Percentiles rank a stretch among this genome's conserved stretches.
phyloP scores from a whole-genome alignment of 2,797 vertebrate genomes.

The Trachops cirrhosus region DNA sequence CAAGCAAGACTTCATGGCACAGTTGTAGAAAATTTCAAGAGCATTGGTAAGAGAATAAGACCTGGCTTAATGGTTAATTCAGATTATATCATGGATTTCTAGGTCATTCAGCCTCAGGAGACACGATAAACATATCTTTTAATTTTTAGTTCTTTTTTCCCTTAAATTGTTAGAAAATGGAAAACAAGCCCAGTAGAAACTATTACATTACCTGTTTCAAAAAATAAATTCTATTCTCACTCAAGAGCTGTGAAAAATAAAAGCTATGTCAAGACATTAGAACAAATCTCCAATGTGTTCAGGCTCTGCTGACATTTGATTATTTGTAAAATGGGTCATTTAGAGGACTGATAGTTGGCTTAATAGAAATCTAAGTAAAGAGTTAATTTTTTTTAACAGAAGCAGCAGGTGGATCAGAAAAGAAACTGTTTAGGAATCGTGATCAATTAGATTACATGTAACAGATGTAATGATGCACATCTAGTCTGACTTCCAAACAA shows the following conservation, averaged over 20 bases:
- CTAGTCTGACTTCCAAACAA: neutral
- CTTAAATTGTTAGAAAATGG: neutral
- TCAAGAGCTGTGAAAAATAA: constrained; percentile 10
- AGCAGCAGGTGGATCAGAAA: neutral
- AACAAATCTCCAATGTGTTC: neutral
- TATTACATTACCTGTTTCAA: neutral
- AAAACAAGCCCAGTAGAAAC: constrained; percentile 40
- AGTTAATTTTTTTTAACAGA: neutral
- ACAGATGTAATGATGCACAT: neutral
- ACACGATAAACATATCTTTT: neutral
- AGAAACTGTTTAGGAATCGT: neutral
- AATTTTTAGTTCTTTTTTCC: neutral
- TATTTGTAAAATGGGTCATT: neutral
- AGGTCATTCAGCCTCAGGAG: neutral
- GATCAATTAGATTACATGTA: neutral
- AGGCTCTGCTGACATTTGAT: neutral
- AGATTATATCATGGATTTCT: neutral
- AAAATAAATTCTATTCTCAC: constrained; percentile 14
- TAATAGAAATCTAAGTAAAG: neutral
- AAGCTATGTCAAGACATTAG: neutral
- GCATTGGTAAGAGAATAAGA: neutral
- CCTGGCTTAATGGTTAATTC: neutral
- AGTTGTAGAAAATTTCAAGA: neutral
- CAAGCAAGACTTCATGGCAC: neutral
- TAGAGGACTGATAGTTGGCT: neutral